A percentile compares a stretch with the other conserved stretches of the same genome.
phyloP scores from a whole-genome alignment of 2,797 vertebrate genomes.

The Intellagama lesueurii region DNA sequence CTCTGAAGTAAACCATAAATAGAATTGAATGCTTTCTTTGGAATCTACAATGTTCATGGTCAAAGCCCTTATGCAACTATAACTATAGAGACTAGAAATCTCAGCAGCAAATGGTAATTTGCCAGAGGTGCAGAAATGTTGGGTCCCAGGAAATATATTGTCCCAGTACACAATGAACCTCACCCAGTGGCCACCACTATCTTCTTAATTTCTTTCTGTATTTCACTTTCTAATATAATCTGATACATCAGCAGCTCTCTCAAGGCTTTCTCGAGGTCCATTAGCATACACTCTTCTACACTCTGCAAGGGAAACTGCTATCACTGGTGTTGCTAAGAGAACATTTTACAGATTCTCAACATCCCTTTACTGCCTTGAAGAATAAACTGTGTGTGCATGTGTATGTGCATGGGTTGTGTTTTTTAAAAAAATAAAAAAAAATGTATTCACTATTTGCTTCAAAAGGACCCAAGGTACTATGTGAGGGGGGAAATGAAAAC shows the following conservation, averaged over 20 bases:
- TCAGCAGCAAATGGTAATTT: not conserved
- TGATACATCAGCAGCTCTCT: slow-evolving; percentile 46
- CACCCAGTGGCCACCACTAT: slow-evolving; percentile 22
- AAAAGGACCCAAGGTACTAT: slow-evolving; percentile 67
- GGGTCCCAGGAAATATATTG: not conserved
- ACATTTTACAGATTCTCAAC: slow-evolving; percentile 60
- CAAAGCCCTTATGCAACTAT: not conserved
- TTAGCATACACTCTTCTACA: slow-evolving; percentile 47
- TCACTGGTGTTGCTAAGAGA: slow-evolving; percentile 56
- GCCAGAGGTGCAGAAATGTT: not conserved
- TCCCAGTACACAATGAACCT: slow-evolving; percentile 31
- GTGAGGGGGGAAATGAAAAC: slow-evolving; percentile 60
- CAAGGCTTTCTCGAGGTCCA: slow-evolving; percentile 54
- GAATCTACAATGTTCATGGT: not conserved
- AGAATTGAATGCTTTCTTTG: not conserved
- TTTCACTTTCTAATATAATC: slow-evolving; percentile 56
- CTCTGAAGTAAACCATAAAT: not conserved
- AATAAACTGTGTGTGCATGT: not conserved
- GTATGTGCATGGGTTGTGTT: not conserved
- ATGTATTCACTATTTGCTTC: slow-evolving; percentile 61
- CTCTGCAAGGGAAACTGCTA: slow-evolving; percentile 55
- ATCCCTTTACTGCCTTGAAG: slow-evolving; percentile 59
- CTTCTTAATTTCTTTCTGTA: slow-evolving; percentile 37
- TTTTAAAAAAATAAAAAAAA: slow-evolving; percentile 43
- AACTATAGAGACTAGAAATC: slow-evolving; percentile 25